A percentile compares a stretch with the other conserved stretches of the same genome.
Conservation (phyloP, 2,113 vertebrate species). For the Zeus faber region DNA sequence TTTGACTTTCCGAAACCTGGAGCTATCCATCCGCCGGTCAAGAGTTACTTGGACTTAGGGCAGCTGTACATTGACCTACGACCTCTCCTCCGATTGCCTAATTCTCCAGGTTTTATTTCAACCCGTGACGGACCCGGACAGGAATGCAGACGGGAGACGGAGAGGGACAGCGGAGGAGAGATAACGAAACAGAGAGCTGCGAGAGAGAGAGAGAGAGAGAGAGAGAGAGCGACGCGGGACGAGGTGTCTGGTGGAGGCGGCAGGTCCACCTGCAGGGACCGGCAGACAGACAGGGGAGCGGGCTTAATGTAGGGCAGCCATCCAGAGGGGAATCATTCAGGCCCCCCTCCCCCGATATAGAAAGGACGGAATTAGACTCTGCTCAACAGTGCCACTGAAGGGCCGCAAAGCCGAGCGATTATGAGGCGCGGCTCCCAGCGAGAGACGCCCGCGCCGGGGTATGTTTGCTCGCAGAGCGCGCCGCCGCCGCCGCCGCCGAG, state of each 20-base stretch:
- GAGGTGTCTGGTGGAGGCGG: conserved; percentile 32
- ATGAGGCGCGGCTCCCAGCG: conserved; percentile 16
- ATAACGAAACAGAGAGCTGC: neutral
- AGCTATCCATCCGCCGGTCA: too few relatives aligned
- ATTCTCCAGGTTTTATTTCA: too few relatives aligned
- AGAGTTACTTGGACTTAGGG: too few relatives aligned
- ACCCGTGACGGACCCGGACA: too few relatives aligned
- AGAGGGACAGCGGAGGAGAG: neutral
- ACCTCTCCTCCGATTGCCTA: too few relatives aligned
- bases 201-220: conserved; percentile 11
- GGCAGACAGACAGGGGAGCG: conserved; percentile 37
- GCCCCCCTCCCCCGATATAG: conserved; percentile 79
- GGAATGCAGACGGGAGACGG: neutral
- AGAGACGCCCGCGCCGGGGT: conserved; percentile 5
- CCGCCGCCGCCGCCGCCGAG: too few relatives aligned
- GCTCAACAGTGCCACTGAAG: conserved; percentile 39
- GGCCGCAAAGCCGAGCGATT: conserved; percentile 28
- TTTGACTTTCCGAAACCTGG: too few relatives aligned
- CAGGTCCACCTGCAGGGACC: conserved; percentile 48
- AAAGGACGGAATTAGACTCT: conserved; percentile 67
- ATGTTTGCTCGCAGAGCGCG: neutral
- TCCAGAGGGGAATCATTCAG: conserved; percentile 69
- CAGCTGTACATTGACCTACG: too few relatives aligned
- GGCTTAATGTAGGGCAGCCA: conserved; percentile 71
- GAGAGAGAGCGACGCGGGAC: conserved; percentile 12